Percentiles rank a stretch among this genome's conserved stretches.
These are phyloP conservation scores for Nyctalus aviator DNA, from an alignment of 2,797 vertebrate genomes.

Conservation along the genomic window DNA sequence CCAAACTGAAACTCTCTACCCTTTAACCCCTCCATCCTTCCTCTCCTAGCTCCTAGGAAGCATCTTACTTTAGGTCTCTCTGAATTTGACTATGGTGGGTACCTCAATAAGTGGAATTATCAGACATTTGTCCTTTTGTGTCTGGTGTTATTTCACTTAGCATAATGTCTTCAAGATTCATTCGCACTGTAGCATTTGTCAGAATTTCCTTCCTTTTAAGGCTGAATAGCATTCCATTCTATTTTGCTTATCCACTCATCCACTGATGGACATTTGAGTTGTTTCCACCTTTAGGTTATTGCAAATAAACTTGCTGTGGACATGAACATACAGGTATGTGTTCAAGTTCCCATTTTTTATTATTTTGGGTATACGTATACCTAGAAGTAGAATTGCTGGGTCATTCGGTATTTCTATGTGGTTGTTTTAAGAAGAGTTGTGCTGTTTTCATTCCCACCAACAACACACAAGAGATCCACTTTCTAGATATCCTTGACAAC, in stretches of 20 bases:
- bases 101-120: neutral
- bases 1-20: neutral
- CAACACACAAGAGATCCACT: neutral
- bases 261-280: neutral
- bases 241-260: neutral
- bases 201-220: neutral
- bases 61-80: neutral
- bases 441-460: neutral
- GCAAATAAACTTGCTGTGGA: neutral
- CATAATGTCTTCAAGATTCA: neutral
- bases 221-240: neutral
- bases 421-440: neutral
- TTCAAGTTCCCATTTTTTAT: neutral
- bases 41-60: neutral
- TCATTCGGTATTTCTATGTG: neutral
- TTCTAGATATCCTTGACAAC: conserved; percentile 7
- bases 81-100: neutral
- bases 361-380: neutral
- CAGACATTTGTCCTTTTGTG: neutral
- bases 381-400: neutral
- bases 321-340: neutral
- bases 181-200: neutral
- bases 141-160: neutral
- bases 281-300: neutral
- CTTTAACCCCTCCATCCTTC: neutral